phyloP scores from a whole-genome alignment of 2,888 invertebrate species.

The Stictocephala bisonia region DNA sequence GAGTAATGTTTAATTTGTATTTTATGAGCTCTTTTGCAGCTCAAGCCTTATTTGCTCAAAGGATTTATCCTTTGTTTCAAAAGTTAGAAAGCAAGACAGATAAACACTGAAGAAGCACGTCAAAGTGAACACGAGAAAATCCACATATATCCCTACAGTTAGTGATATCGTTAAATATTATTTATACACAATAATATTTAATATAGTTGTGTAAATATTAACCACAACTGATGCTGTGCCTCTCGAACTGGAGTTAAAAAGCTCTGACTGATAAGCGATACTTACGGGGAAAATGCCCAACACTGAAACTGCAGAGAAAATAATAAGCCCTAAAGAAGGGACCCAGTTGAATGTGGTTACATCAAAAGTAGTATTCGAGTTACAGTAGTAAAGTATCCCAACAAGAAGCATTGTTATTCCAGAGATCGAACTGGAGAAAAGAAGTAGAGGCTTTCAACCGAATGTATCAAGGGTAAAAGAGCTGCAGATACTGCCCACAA shows the following conservation, averaged over 20 bases:
- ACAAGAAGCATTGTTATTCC: not conserved
- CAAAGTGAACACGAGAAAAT: not conserved
- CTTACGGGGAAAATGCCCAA: conserved; percentile 32
- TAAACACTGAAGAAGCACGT: not conserved
- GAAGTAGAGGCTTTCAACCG: conserved; percentile 7
- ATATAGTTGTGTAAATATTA: not conserved
- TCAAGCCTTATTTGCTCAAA: conserved; percentile 18
- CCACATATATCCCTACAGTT: conserved; percentile 2
- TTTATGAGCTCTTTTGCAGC: not conserved
- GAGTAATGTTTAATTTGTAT: too few relatives aligned
- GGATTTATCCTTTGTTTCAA: conserved; percentile 33
- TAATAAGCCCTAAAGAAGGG: not conserved
- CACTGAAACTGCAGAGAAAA: conserved; percentile 5
- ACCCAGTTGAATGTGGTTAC: not conserved
- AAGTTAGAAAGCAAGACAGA: not conserved
- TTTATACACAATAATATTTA: not conserved
- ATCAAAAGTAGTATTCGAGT: not conserved
- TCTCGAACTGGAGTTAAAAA: conserved; percentile 9
- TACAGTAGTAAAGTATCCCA: not conserved
- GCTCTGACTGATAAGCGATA: conserved; percentile 9
- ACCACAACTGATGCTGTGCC: conserved; percentile 17
- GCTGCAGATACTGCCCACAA: not conserved
- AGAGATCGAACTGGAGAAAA: not conserved
- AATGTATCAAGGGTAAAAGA: conserved; percentile 1
- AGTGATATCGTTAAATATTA: conserved; percentile 1